These are phyloP conservation scores for Eupithecia pulchellata DNA, from an alignment of 2,888 invertebrate genomes.

Conservation along the genomic window DNA sequence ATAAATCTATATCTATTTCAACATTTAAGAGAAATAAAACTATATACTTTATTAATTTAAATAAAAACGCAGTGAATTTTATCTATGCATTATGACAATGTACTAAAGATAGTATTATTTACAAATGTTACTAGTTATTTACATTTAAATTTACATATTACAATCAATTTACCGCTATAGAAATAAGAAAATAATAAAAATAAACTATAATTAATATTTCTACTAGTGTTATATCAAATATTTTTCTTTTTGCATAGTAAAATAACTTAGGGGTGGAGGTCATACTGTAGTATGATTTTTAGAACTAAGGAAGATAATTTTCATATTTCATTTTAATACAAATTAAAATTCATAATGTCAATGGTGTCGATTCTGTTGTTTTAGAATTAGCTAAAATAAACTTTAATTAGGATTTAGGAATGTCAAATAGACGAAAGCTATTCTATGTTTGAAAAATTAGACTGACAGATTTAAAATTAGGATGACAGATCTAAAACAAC, in stretches of 20 bases:
- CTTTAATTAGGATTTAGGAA: too few relatives aligned
- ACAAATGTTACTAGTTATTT: constrained; percentile 22
- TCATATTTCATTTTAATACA: too few relatives aligned
- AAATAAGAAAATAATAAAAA: not conserved
- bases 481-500: too few relatives aligned
- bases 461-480: too few relatives aligned
- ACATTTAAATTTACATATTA: constrained; percentile 15
- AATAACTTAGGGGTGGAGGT: not conserved
- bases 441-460: too few relatives aligned
- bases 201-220: too few relatives aligned
- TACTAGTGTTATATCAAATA: too few relatives aligned
- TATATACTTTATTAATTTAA: constrained; percentile 24
- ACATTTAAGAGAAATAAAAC: constrained; percentile 12
- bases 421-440: too few relatives aligned
- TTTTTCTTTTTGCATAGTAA: not conserved
- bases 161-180: not conserved
- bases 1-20: constrained; percentile 43
- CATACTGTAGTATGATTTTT: not conserved
- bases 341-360: not conserved
- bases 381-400: too few relatives aligned
- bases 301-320: too few relatives aligned
- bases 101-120: constrained; percentile 2
- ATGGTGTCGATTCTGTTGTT: too few relatives aligned
- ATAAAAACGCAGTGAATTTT: constrained; percentile 35
- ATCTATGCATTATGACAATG: constrained; percentile 5